phyloP scores from a whole-genome alignment of 2,888 invertebrate genomes.

The Nymphalis polychloros region DNA sequence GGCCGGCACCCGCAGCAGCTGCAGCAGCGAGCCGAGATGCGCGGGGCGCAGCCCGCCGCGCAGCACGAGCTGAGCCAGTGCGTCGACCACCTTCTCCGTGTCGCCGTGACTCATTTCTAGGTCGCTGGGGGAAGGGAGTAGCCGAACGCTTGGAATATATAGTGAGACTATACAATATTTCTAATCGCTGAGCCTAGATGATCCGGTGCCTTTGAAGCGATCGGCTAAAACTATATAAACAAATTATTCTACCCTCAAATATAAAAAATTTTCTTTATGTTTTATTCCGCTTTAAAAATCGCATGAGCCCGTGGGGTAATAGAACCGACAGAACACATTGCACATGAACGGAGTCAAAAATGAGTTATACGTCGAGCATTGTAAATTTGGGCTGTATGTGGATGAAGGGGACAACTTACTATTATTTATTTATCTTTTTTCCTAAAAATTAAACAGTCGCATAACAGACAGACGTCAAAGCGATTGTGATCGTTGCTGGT shows the following conservation, averaged over 20 bases:
- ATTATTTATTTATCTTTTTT: too few species aligned
- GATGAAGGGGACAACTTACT: too few species aligned
- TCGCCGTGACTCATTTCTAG: constrained; percentile 66
- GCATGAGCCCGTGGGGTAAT: too few species aligned
- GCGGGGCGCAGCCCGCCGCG: constrained; percentile 42
- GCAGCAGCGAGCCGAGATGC: constrained; percentile 53
- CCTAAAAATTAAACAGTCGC: neutral
- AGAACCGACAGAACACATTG: too few species aligned
- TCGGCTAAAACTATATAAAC: too few species aligned
- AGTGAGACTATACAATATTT: neutral
- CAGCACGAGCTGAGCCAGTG: constrained; percentile 38
- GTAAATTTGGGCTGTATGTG: too few species aligned
- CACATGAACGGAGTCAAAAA: too few species aligned
- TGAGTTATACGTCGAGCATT: too few species aligned
- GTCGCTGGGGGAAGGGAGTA: constrained; percentile 48
- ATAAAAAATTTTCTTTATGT: too few species aligned
- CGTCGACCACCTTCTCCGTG: constrained; percentile 35
- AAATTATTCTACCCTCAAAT: too few species aligned
- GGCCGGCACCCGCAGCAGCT: constrained; percentile 51
- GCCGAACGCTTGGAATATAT: neutral
- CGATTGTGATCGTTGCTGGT: neutral
- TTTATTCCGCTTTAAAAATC: too few species aligned
- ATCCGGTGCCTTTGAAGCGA: too few species aligned
- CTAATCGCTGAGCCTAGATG: neutral
- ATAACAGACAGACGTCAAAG: neutral